Percentiles rank a stretch among this genome's conserved stretches.
Evolutionary conservation across 2,888 invertebrate species (phyloP).

Genomic region (Drosophila anomelani): DNA sequence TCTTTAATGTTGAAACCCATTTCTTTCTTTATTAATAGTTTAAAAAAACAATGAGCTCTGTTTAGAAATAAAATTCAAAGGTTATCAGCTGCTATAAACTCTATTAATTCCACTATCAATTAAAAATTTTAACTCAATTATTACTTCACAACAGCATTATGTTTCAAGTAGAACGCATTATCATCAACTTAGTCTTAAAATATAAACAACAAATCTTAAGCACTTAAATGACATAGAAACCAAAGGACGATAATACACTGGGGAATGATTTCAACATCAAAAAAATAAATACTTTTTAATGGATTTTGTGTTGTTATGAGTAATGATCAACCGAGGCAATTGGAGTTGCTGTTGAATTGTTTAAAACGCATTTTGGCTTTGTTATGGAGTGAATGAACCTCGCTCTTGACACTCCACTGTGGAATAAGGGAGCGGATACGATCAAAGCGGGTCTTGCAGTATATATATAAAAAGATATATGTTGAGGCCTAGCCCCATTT

Average conservation of each 20-base stretch:
- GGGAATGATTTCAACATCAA: background rate
- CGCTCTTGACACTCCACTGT: background rate
- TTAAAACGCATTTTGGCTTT: conserved; percentile 42
- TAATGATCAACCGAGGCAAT: conserved; percentile 16
- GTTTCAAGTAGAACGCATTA: conserved; percentile 11
- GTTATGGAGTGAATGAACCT: conserved; percentile 43
- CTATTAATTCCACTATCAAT: background rate
- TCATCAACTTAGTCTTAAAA: background rate
- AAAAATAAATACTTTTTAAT: conserved; percentile 17
- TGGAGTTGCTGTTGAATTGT: conserved; percentile 9
- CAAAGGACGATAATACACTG: background rate
- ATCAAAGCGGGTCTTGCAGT: conserved; percentile 5
- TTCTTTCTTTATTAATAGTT: background rate
- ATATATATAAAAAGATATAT: conserved; percentile 1
- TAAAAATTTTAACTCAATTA: background rate
- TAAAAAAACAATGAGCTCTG: background rate
- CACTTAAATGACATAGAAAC: conserved; percentile 1
- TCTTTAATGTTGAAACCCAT: background rate
- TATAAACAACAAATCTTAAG: background rate
- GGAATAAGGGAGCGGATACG: conserved; percentile 17
- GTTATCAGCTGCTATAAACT: conserved; percentile 5
- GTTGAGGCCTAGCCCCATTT: conserved; percentile 23
- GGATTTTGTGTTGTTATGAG: conserved; percentile 26
- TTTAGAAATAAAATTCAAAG: conserved; percentile 2
- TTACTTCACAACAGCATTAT: background rate